phyloP scores from a whole-genome alignment of 2,888 invertebrate genomes.

The Diogma glabrata region DNA sequence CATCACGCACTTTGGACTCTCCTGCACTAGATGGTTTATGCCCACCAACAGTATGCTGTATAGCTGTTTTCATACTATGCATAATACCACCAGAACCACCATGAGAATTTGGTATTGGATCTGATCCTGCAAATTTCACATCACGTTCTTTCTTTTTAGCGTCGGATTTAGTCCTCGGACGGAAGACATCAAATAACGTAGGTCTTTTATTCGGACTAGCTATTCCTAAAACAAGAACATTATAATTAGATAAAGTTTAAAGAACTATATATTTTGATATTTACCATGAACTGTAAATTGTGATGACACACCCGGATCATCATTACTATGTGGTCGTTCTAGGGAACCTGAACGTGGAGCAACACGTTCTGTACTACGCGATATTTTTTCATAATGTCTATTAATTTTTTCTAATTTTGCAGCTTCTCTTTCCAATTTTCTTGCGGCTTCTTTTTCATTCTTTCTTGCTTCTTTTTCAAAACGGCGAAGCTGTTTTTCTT shows the following conservation, averaged over 20 bases:
- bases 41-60: conserved; percentile 44
- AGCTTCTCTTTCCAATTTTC: conserved; percentile 33
- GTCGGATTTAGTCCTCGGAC: conserved; percentile 65
- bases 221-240: conserved; percentile 37
- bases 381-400: conserved; percentile 34
- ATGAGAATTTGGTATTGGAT: conserved; percentile 27
- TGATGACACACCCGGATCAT: conserved; percentile 33
- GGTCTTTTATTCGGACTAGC: conserved; percentile 59
- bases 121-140: conserved; percentile 21
- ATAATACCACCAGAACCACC: conserved; percentile 45
- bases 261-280: background rate
- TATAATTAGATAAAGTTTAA: background rate
- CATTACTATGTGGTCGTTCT: conserved; percentile 35
- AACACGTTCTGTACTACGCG: conserved; percentile 35
- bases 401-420: conserved; percentile 36
- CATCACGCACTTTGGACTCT: conserved; percentile 39
- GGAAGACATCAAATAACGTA: conserved; percentile 68
- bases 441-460: conserved; percentile 34
- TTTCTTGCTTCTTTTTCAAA: conserved; percentile 35
- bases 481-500: conserved; percentile 34
- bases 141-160: conserved; percentile 38
- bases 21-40: conserved; percentile 25
- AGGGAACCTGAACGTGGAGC: conserved; percentile 33
- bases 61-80: conserved; percentile 73
- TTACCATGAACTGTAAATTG: conserved; percentile 36